Evolutionary conservation across 2,888 invertebrate species (phyloP), one percentile per base, ranked within the genome.

Genomic region (Allolobophora icterica): DNA sequence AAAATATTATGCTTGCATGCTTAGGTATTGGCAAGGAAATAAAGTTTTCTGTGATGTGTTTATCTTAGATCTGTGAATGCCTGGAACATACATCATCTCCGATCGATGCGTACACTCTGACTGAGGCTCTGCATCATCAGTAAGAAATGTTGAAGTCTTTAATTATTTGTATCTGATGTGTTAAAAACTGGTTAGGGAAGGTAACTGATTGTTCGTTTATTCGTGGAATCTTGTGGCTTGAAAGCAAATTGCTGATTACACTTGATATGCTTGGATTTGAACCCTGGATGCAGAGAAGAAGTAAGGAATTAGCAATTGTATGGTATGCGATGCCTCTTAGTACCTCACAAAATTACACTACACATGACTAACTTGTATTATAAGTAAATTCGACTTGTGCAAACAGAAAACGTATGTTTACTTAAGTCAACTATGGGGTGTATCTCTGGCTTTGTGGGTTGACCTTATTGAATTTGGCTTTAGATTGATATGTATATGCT

Each of bases 71-170:
- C 91, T 97, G 97, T 92, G 99, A 95, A 89, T 95, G 95, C 93
- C 93, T 98, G 94, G 98, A 98, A 95, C 98, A 99, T 95, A 97
- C 98, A 6, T 97, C 98, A 0, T 98, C 98, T 6, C 98, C 99
- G 0, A 98, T 99, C 97, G 99, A 99, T 96, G 99, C 99, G 90
- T 96, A 97, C 91, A 98, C 98, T 1, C 96, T 99, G 92, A 97
- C 98, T 0, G 99, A 99, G 95, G 97, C 98, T 19, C 96, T 99
- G 95, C 99, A 99, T 96, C 97, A 97, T 93, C 97, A 95, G 95
- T 95, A 92, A 92, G 92, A 34, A 19, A 87, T 15, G 17, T 84
- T 17, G 0, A 35, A n/a, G 19, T 84, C 19, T 84, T 84, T 84
- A 84, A 84, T 33, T 35, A 34, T 34, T 34, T 84, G 33, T n/a